Percentiles rank a stretch among this genome's conserved stretches.
phyloP scores from a whole-genome alignment of 2,113 vertebrate species.

The Oceanites oceanicus region DNA sequence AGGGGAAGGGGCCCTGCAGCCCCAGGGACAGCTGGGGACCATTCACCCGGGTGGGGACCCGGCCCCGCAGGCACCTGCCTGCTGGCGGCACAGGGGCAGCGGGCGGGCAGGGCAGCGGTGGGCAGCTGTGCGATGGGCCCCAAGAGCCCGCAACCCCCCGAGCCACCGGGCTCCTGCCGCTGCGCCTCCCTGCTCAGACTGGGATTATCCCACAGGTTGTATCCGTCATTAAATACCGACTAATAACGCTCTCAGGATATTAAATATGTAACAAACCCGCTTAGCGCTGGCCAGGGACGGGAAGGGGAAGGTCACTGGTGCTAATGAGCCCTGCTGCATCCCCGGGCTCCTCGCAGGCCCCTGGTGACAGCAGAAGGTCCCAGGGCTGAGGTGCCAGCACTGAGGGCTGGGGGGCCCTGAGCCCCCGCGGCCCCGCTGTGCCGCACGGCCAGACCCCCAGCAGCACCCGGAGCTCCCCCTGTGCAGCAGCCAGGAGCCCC shows the following conservation, averaged over 20 bases:
- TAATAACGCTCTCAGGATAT: conserved; percentile 66
- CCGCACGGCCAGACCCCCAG: neutral
- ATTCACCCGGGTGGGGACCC: neutral
- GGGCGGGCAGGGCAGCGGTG: neutral
- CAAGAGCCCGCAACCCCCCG: fast-evolving
- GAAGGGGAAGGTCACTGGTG: conserved; percentile 32
- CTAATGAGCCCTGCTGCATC: neutral
- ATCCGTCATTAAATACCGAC: conserved; percentile 48
- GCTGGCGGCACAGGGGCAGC: fast-evolving
- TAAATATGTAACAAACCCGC: conserved; percentile 69
- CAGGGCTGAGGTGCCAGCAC: fast-evolving
- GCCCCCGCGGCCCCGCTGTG: fast-evolving
- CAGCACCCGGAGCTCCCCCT: fast-evolving
- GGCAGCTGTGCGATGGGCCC: neutral
- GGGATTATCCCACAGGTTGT: conserved; percentile 66
- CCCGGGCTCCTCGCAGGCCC: fast-evolving
- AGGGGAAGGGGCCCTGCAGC: neutral
- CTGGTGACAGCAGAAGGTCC: neutral
- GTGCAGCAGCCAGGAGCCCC: fast-evolving
- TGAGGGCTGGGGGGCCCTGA: fast-evolving
- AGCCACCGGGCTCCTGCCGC: fast-evolving
- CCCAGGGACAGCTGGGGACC: fast-evolving
- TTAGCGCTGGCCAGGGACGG: conserved; percentile 10
- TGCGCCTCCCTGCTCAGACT: neutral
- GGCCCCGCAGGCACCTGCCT: neutral